A percentile compares a stretch with the other conserved stretches of the same genome.
Conservation (phyloP, 2,797 vertebrate species). For the Orientallactaga sibirica region DNA sequence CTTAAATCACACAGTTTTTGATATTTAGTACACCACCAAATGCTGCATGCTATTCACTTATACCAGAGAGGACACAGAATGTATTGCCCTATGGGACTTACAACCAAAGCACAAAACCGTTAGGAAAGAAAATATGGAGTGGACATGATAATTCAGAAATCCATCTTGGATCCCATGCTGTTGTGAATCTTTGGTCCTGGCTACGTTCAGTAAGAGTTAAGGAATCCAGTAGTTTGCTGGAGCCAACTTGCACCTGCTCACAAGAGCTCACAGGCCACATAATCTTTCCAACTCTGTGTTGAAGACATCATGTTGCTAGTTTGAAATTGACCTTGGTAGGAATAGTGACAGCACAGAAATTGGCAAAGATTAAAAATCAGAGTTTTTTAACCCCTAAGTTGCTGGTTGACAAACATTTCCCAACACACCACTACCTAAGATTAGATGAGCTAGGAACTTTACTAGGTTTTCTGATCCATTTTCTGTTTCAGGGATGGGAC, state of each 20-base stretch:
- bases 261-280: background rate
- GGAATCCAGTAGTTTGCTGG: background rate
- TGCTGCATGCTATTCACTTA: background rate
- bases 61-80: slow-evolving; percentile 24
- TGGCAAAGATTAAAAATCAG: background rate
- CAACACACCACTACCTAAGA: background rate
- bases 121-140: slow-evolving; percentile 21
- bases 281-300: slow-evolving; percentile 4
- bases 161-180: background rate
- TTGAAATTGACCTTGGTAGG: background rate
- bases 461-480: background rate
- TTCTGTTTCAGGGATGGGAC: background rate
- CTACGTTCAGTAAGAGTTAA: background rate
- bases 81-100: background rate
- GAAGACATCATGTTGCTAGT: background rate
- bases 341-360: background rate
- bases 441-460: background rate
- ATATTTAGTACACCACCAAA: slow-evolving; percentile 1
- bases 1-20: slow-evolving; percentile 37
- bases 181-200: slow-evolving; percentile 8
- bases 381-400: background rate
- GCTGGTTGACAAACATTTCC: slow-evolving; percentile 9
- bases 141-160: background rate
- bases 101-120: background rate
- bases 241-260: background rate